Base-by-base conservation (phyloP, 2,888 invertebrate species). In the Hanleya hanleyi region DNA sequence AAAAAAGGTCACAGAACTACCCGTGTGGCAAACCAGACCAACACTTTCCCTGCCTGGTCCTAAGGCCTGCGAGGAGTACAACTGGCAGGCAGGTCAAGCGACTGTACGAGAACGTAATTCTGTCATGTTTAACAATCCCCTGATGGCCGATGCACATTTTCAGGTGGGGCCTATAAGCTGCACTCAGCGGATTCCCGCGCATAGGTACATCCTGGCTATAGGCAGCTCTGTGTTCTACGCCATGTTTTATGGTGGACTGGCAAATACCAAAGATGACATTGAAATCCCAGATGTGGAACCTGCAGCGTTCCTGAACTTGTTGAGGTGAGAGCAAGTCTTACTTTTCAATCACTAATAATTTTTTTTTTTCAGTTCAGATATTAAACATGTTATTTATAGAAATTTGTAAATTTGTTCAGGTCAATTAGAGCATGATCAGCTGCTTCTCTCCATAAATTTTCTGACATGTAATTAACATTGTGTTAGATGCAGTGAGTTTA, bases 251-350 rank as follows among this genome's bases (percentile, higher is more conserved):
- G 98, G 98, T 66, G 97, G 97, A 15, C 91, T 98, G 82, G 97
- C 97, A 12, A 96, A 97, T 89, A 95, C 95, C 51, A 79, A 89
- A 73, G 94, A 95, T 88, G 96, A 97, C 91, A 96, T 98, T 83
- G 95, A 95, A 92, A 97, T 98, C 80, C 97, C 98, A 77, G 98
- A 98, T 92, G 97, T 98, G n/a, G 98, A 98, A 91, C 97, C 98
- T 67, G 95, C 95, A 77, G 98, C 98, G 74, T 98, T 98, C 92
- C 93, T 97, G 73, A 96, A 97, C 73, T 92, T 98, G 87, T 92
- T 98, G 82, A 96, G 95, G 97, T 97, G 92, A 92, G 92, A 37
- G 6, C n/a, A 64, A 9, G 15, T 57, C 61, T 57, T n/a, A n/a
- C n/a, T n/a, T n/a, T n/a, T n/a, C n/a, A n/a, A n/a, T n/a, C n/a